Percentiles rank a stretch among this genome's conserved stretches.
These are phyloP conservation scores for Xanthia icteritia DNA, from an alignment of 2,888 invertebrate species.

Conservation along the genomic window DNA sequence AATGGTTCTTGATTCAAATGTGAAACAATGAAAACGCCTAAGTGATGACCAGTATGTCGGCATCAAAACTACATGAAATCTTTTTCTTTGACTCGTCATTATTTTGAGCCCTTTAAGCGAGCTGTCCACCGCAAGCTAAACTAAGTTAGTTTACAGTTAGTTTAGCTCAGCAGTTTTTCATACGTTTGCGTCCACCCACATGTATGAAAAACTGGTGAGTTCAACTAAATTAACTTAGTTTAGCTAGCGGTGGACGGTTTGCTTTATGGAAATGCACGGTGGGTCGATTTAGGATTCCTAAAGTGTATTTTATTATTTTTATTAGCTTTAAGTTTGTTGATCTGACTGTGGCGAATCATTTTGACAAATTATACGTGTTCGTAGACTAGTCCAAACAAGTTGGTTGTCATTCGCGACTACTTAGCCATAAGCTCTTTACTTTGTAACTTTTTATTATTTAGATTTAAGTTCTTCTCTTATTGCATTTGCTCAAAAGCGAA, in stretches of 20 bases:
- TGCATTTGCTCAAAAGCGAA: not conserved
- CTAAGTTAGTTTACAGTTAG: too few species aligned
- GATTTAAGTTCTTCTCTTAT: not conserved
- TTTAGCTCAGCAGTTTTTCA: too few species aligned
- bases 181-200: too few species aligned
- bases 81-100: not conserved
- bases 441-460: slow-evolving; percentile 4
- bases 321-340: slow-evolving; percentile 35
- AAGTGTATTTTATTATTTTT: not conserved
- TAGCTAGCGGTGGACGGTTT: too few species aligned
- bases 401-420: not conserved
- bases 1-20: not conserved
- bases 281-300: not conserved
- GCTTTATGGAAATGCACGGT: not conserved
- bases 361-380: slow-evolving; percentile 3
- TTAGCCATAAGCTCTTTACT: not conserved
- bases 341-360: slow-evolving; percentile 12
- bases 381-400: not conserved
- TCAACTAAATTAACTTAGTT: too few species aligned
- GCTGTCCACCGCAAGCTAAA: too few species aligned
- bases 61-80: not conserved
- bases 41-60: not conserved
- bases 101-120: not conserved
- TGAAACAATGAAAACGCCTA: not conserved
- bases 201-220: too few species aligned